Conservation (phyloP, 1,140 invertebrate species). For the Heliconius hermathena region DNA sequence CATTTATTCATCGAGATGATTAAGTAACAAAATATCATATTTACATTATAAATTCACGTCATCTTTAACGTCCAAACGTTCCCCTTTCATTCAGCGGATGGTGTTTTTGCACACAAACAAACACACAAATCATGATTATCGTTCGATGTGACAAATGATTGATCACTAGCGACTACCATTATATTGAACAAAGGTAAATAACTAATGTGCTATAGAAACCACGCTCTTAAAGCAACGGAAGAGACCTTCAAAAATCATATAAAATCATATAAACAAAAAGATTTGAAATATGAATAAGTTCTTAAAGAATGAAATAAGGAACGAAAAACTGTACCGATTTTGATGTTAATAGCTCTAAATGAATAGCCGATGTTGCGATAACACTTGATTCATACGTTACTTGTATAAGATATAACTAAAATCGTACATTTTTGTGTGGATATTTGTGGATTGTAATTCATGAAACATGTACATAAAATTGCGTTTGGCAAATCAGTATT, state of each 20-base stretch:
- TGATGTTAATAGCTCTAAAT: conserved; percentile 41
- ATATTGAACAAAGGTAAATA: conserved; percentile 44
- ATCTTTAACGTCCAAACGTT: conserved; percentile 36
- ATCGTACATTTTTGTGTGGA: neutral
- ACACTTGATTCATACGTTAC: conserved; percentile 36
- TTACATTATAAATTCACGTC: conserved; percentile 38
- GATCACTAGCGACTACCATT: conserved; percentile 59
- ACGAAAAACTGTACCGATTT: conserved; percentile 45
- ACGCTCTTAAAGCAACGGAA: conserved; percentile 25
- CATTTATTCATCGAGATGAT: conserved; percentile 19
- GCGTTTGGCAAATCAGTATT: neutral
- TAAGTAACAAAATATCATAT: conserved; percentile 41
- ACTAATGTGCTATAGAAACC: conserved; percentile 23
- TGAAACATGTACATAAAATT: neutral
- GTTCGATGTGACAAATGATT: conserved; percentile 62
- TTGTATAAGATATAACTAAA: conserved; percentile 4
- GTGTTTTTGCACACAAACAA: conserved; percentile 58
- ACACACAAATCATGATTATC: conserved; percentile 69
- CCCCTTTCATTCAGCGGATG: conserved; percentile 46
- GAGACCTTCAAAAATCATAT: conserved; percentile 18
- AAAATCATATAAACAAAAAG: conserved; percentile 35
- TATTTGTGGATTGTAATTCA: neutral
- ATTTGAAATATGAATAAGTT: conserved; percentile 47
- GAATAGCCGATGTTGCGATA: conserved; percentile 30
- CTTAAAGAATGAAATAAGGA: conserved; percentile 46